phyloP scores from a whole-genome alignment of 2,113 vertebrate genomes.

The Coregonus clupeaformis region DNA sequence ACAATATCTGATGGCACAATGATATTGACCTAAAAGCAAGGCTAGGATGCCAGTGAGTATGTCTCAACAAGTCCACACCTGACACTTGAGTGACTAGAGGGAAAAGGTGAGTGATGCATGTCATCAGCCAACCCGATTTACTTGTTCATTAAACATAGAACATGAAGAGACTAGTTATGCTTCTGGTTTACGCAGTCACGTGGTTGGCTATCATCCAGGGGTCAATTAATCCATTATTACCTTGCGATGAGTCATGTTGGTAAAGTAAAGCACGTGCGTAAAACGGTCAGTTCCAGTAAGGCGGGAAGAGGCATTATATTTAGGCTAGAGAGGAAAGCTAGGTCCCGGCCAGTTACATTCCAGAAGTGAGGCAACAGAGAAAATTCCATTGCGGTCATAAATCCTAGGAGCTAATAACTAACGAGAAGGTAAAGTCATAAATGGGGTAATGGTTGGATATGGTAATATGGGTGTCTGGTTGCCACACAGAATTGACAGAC shows the following conservation, averaged over 20 bases:
- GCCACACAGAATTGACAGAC: background rate
- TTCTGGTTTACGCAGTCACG: background rate
- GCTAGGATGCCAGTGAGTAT: too few relatives aligned
- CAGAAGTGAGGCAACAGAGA: constrained; percentile 26
- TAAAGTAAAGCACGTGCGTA: constrained; percentile 57
- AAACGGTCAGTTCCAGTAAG: constrained; percentile 72
- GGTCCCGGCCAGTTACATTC: constrained; percentile 40
- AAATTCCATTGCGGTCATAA: constrained; percentile 51
- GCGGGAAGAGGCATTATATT: constrained; percentile 38
- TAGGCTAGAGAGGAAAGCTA: constrained; percentile 19
- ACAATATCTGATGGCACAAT: too few relatives aligned
- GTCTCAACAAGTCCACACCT: too few relatives aligned
- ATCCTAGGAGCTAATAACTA: constrained; percentile 43
- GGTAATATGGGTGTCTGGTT: background rate
- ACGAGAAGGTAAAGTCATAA: constrained; percentile 6
- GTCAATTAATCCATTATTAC: constrained; percentile 31
- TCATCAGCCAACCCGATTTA: too few relatives aligned
- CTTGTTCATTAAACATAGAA: background rate
- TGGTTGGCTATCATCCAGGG: too few relatives aligned
- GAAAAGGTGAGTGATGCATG: too few relatives aligned
- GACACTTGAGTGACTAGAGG: too few relatives aligned
- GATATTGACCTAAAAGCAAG: too few relatives aligned
- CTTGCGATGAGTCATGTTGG: constrained; percentile 65
- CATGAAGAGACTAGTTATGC: background rate
- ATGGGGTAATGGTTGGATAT: background rate